Conservation (phyloP, 2,888 invertebrate species). For the Diploptera punctata region DNA sequence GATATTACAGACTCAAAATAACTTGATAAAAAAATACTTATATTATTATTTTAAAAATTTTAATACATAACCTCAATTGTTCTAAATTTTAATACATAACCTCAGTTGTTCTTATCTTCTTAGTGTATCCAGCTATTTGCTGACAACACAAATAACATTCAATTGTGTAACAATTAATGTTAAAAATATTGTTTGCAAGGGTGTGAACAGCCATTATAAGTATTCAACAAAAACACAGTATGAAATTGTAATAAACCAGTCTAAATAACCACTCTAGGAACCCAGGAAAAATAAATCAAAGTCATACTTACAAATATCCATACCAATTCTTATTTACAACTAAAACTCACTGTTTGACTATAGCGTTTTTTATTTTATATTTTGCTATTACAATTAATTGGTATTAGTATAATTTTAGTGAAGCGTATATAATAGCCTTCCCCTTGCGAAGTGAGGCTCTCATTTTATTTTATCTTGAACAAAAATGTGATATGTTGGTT, state of each 20-base stretch:
- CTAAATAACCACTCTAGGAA: conserved; percentile 18
- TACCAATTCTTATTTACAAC: conserved; percentile 22
- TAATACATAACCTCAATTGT: no score
- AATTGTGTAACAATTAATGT: no score
- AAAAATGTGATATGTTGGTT: background rate
- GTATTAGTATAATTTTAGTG: conserved; percentile 28
- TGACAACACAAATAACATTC: no score
- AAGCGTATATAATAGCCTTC: conserved; percentile 44
- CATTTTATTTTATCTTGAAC: background rate
- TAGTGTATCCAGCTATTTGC: no score
- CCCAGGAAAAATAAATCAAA: conserved; percentile 26
- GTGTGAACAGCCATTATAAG: background rate
- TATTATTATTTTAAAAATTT: no score
- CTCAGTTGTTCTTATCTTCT: no score
- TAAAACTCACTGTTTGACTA: conserved; percentile 41
- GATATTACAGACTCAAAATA: no score
- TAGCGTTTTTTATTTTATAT: conserved; percentile 36
- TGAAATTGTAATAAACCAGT: background rate
- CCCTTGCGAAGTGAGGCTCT: conserved; percentile 37
- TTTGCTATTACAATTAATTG: conserved; percentile 28
- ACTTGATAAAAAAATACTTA: no score
- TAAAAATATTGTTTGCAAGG: no score
- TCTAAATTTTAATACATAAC: no score
- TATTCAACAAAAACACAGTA: background rate
- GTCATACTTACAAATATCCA: background rate